Base-by-base conservation (phyloP, 2,888 invertebrate genomes). In the Dimorphilus gyrociliatus region DNA sequence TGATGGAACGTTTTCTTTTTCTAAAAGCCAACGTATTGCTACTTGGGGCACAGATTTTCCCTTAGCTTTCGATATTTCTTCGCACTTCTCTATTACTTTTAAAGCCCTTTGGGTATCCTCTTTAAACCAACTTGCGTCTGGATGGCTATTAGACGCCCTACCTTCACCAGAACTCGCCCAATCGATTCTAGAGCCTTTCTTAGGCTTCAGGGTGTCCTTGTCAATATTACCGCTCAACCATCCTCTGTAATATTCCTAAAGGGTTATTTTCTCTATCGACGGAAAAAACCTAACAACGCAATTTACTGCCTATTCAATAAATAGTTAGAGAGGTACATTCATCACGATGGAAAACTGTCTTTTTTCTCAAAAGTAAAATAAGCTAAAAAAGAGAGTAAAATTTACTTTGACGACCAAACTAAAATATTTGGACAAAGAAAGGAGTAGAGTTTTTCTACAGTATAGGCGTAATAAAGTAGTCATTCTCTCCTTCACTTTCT, bases 141-240 rank as follows among this genome's bases (percentile, higher is more conserved):
- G 38, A 19, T 35, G 35, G 17, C 30, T 30, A 26, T 38, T 35
- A 8, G 8, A n/a, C 4, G 35, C 32, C 2, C 32, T 19, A 3
- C 35, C 35, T 2, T 19, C n/a, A 5, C 5, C 23, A 8, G 24
- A 14, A 4, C 21, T 7, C 2, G 35, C n/a, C 35, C 35, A 35
- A n/a, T 29, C 35, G 13, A 35, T 26, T n/a, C 35, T 21, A 7
- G 32, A 27, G 21, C 31, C 35, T 4, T 23, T 3, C 2, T 25
- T 13, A 2, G 32, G 28, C 16, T 18, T 25, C 6, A 13, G 19
- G 14, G 16, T 19, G 8, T 23, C 35, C 10, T 26, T 19, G 16
- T 23, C 25, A 10, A 35, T 23, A 12, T 29, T 27, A 1, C 35
- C 35, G 15, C 32, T 32, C 25, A 35, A 19, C 32, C 32, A 35